Evolutionary conservation across 2,113 vertebrate species (phyloP).

Genomic region (Marmota flaviventris): DNA sequence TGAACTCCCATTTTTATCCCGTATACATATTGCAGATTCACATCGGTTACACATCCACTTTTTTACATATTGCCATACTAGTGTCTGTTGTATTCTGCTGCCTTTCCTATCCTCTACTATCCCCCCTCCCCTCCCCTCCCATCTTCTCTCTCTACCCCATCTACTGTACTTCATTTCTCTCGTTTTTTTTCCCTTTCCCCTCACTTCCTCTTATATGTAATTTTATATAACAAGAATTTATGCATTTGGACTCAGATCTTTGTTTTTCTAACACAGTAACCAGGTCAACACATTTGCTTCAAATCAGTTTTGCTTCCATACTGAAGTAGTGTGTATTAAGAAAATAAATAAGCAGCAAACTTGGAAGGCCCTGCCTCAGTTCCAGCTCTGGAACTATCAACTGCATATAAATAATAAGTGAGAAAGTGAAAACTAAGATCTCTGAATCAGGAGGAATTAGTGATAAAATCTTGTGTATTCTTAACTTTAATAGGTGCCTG

Average conservation of each 20-base stretch:
- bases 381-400: no score
- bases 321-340: not conserved
- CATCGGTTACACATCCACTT: no score
- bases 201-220: no score
- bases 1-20: no score
- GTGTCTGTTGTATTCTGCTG: no score
- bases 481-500: not conserved
- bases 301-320: slow-evolving; percentile 22
- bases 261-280: slow-evolving; percentile 42
- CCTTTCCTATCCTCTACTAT: no score
- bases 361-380: not conserved
- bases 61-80: no score
- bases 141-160: no score
- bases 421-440: not conserved
- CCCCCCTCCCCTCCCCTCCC: no score
- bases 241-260: not conserved
- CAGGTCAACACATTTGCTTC: not conserved
- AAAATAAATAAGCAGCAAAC: not conserved
- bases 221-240: not conserved
- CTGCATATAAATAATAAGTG: not conserved
- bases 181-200: no score
- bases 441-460: not conserved
- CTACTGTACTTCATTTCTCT: no score
- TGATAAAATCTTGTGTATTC: not conserved
- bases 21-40: no score